Evolutionary conservation across 2,888 invertebrate genomes (phyloP), one percentile per base, ranked within the genome.

Genomic region (Diplazon laetatorius): DNA sequence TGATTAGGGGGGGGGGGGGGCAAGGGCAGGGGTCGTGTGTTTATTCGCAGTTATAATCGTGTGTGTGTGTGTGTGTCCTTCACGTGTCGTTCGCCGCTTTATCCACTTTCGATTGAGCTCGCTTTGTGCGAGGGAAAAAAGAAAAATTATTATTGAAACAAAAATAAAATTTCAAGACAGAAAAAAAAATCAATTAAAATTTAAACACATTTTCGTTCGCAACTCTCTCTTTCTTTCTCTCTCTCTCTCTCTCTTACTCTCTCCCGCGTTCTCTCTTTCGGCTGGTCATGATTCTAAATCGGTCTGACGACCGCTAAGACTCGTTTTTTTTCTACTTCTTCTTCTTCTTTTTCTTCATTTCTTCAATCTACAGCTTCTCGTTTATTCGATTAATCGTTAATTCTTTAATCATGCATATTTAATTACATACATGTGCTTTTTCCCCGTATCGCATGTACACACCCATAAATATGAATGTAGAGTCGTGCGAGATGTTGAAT

Each of bases 391-490:
- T 46, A 55, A 22, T 30, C 55, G 55, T 42, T 37, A 50, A 39
- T 76, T 57, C 12, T 63, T 66, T 65, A 52, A 68, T 46, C 66
- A 72, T 77, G 76, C 76, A 48, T 55, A 57, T 62, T 44, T 62
- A 35, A 62, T 55, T 70, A 39, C 42, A 44, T 35, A 60, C 60
- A 71, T 50, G 60, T 60, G 60, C n/a, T n/a, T n/a, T n/a, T 57
- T 25, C 57, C 25, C 42, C 20, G 46, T 42, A 57, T 16, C n/a
- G 48, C 63, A 44, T 48, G 57, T 63, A 69, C 42, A 20, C 60
- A n/a, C n/a, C n/a, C 73, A 77, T 52, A 70, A 80, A 77, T 69
- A 72, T 68, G 68, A 77, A 60, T 71, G 55, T 71, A 71, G 55
- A 66, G 74, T 68, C 71, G 74, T 66, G 71, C 71, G 78, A 72